Evolutionary conservation across 35 echinoderm and acorn worm species (phyloP), one percentile per base, ranked within the genome.

Genomic region (Lytechinus variegatus): DNA sequence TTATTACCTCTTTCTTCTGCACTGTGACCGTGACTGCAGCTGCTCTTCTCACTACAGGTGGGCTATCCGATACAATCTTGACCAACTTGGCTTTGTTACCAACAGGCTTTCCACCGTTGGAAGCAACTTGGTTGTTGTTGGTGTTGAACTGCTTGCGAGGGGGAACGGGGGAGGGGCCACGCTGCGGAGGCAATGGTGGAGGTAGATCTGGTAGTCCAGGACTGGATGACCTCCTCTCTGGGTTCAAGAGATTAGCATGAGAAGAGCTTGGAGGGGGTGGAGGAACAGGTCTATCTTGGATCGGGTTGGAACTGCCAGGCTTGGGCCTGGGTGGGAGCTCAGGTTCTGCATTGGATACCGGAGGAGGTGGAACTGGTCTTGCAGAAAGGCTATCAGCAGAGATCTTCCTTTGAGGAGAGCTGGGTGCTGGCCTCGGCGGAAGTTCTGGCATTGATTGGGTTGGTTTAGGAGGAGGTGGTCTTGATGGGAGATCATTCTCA

Each of bases 381-480:
- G 52, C 57, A 3, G 52, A 44, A 3, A 93, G 92, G 57, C 53
- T 54, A 6, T 90, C 52, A 7, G 52, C 4, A 19, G 92, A 61
- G 61, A 27, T 9, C 7, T 28, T 13, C 53, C 24, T 54, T 53
- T 12, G 2, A 54, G 95, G 94, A 27, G 87, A 52, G 8, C 86
- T 56, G 11, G 87, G 94, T 13, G 92, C 27, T 61, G 92, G 96
- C 27, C 55, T 94, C 1, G 56, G 71, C 24, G 94, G 94, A 9
- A 61, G 94, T 57, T 96, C 53, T 52, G 96, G 96, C 10, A 54
- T 87, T 52, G 94, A 24, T 54, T 94, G 96, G 24, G 89, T 55
- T 57, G 71, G 71, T 28, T 52, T 53, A 86, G 95, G 91, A 60
- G 96, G 96, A 54, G 87, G 27, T 89, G 66, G 96, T 87, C 96